Conservation (phyloP, 1,140 invertebrate genomes). For the Drosophila simulans region DNA sequence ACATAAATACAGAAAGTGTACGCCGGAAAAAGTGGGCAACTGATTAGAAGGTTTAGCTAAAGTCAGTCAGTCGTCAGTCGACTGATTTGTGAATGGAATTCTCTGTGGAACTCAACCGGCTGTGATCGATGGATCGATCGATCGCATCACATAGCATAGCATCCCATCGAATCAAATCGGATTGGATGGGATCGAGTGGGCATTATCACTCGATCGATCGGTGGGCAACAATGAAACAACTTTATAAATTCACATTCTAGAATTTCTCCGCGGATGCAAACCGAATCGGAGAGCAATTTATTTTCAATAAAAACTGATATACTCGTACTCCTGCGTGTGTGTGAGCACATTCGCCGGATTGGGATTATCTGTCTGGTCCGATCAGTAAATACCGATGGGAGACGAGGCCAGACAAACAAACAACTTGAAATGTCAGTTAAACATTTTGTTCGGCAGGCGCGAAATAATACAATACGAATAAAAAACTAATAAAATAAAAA, state of each 20-base stretch:
- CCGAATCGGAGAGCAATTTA: slow-evolving; percentile 40
- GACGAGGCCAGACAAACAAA: slow-evolving; percentile 59
- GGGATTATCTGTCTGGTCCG: slow-evolving; percentile 44
- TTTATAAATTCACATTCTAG: slow-evolving; percentile 49
- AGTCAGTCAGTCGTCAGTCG: slow-evolving; percentile 44
- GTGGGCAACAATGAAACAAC: slow-evolving; percentile 65
- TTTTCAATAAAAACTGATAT: slow-evolving; percentile 44
- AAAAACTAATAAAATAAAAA: slow-evolving; percentile 9
- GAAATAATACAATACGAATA: not conserved
- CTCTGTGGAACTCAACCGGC: slow-evolving; percentile 19
- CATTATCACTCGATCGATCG: slow-evolving; percentile 45
- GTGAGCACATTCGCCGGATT: not conserved
- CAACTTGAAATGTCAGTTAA: slow-evolving; percentile 65
- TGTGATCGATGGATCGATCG: slow-evolving; percentile 36
- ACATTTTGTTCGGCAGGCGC: slow-evolving; percentile 31
- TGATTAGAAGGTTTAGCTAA: slow-evolving; percentile 63
- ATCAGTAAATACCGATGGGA: slow-evolving; percentile 32
- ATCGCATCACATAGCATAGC: not conserved
- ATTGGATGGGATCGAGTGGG: slow-evolving; percentile 11
- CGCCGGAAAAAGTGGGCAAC: slow-evolving; percentile 12
- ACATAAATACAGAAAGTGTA: slow-evolving; percentile 14
- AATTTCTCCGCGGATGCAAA: slow-evolving; percentile 33
- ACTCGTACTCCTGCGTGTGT: slow-evolving; percentile 11
- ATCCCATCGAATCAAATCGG: not conserved
- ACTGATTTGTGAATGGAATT: slow-evolving; percentile 79